These are phyloP conservation scores for Matsumyia berberina DNA, from an alignment of 2,888 invertebrate genomes.

Conservation along the genomic window DNA sequence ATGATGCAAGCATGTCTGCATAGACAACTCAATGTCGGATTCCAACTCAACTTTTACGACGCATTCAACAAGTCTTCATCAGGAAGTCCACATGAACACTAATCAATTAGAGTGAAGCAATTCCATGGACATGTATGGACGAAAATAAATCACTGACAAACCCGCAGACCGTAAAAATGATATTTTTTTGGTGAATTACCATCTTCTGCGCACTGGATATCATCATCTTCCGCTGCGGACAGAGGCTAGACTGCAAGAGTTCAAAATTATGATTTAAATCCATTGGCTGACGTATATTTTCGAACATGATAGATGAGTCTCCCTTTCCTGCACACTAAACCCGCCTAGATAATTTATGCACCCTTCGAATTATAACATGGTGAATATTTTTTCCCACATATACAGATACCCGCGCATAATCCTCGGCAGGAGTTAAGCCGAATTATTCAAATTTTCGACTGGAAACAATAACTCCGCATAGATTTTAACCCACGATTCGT, in stretches of 20 bases:
- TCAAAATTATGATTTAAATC: conserved; percentile 63
- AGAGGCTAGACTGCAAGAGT: conserved; percentile 25
- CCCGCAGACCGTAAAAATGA: conserved; percentile 54
- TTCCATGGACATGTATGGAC: conserved; percentile 45
- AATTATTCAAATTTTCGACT: conserved; percentile 67
- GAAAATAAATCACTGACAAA: conserved; percentile 56
- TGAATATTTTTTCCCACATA: conserved; percentile 41
- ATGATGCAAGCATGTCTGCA: conserved; percentile 42
- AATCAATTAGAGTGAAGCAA: conserved; percentile 65
- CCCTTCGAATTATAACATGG: conserved; percentile 50
- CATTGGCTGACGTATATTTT: conserved; percentile 65
- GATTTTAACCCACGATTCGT: conserved; percentile 47
- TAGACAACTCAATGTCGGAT: conserved; percentile 38
- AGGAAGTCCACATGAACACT: conserved; percentile 46
- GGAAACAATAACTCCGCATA: conserved; percentile 68
- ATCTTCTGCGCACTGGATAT: conserved; percentile 42
- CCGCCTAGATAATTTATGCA: conserved; percentile 75
- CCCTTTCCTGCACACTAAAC: conserved; percentile 8
- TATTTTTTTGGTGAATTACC: conserved; percentile 37
- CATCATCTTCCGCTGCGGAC: neutral
- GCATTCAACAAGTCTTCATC: conserved; percentile 67
- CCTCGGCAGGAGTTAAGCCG: conserved; percentile 57
- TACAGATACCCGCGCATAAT: conserved; percentile 51
- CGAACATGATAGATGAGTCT: conserved; percentile 68
- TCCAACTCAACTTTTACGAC: neutral